Evolutionary conservation across 2,113 vertebrate genomes (phyloP), one percentile per base, ranked within the genome.

Genomic region (Todiramphus chloris): DNA sequence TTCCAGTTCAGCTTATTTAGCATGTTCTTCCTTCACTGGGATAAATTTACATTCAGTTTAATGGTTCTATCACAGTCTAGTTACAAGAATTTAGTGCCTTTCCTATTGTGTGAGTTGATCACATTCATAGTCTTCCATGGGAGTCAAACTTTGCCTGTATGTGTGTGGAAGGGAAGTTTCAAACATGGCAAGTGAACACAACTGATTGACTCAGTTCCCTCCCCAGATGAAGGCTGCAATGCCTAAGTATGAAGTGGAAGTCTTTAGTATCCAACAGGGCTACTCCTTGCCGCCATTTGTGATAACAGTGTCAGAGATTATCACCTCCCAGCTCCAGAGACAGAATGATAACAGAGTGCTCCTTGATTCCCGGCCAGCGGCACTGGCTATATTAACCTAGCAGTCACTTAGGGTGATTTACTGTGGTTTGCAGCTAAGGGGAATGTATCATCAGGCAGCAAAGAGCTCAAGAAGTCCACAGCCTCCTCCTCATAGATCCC

Each of bases 221-320:
- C 6, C 23, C 10, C 6, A 8, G 27, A 35, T 4, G 1, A 23
- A 44, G 31, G 5, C 16, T 58, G 12, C 0, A 0, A 18, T 87
- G 55, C 16, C 27, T 68, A 8, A 39, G n/a, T 19, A 16, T 79
- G 53, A 15, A 13, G 15, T 69, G 44, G n/a, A 83, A 73, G 30
- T n/a, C 58, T 79, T 64, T 8, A 30, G 11, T 37, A 8, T 46
- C 44, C 58, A 20, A 39, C 16, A 46, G 24, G 20, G 7, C 37
- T 85, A 13, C 10, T 86, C n/a, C 14, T 51, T 87, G 37, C 46
- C 72, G 56, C 21, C 3, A 0, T 58, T 74, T 70, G 58, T 72
- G 15, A 30, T 51, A 76, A 39, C 17, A 0, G 0, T 64, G 39
- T 74, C 60, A 48, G 37, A 78, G 53, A 16, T 66, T 83, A 39